A percentile compares a stretch with the other conserved stretches of the same genome.
These are phyloP conservation scores for Drosophila ananassae DNA, from an alignment of 1,140 invertebrate genomes.

Conservation along the genomic window DNA sequence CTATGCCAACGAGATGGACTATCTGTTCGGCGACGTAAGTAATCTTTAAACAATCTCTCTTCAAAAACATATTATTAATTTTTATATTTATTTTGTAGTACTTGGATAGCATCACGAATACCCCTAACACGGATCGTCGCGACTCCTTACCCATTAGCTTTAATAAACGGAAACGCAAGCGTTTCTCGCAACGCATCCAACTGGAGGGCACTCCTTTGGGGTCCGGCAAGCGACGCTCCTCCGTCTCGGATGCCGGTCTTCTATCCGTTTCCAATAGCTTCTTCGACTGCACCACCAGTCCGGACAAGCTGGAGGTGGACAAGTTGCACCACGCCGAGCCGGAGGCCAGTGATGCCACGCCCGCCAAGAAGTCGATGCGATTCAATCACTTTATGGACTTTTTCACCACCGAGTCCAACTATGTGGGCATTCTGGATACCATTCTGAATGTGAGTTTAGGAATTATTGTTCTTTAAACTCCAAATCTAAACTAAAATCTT, in stretches of 20 bases:
- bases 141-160: constrained; percentile 85
- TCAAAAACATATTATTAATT: neutral
- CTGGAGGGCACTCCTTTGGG: constrained; percentile 77
- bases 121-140: constrained; percentile 85
- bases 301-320: constrained; percentile 86
- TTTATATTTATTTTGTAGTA: constrained; percentile 49
- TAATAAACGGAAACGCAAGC: constrained; percentile 89
- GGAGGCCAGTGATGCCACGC: constrained; percentile 84
- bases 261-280: constrained; percentile 93
- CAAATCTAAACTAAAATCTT: constrained; percentile 13
- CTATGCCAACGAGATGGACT: constrained; percentile 95
- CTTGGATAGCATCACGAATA: constrained; percentile 83
- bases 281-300: constrained; percentile 92
- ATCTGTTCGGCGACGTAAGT: constrained; percentile 92
- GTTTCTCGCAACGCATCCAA: constrained; percentile 85
- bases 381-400: constrained; percentile 95
- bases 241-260: constrained; percentile 91
- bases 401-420: constrained; percentile 98
- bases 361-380: constrained; percentile 87
- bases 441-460: constrained; percentile 90
- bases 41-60: rapidly evolving
- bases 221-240: constrained; percentile 90
- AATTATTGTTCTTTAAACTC: neutral
- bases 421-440: constrained; percentile 96
- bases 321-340: constrained; percentile 83